A percentile compares a stretch with the other conserved stretches of the same genome.
These are phyloP conservation scores for Apotomis betuletana DNA, from an alignment of 2,888 invertebrate genomes.

Conservation along the genomic window DNA sequence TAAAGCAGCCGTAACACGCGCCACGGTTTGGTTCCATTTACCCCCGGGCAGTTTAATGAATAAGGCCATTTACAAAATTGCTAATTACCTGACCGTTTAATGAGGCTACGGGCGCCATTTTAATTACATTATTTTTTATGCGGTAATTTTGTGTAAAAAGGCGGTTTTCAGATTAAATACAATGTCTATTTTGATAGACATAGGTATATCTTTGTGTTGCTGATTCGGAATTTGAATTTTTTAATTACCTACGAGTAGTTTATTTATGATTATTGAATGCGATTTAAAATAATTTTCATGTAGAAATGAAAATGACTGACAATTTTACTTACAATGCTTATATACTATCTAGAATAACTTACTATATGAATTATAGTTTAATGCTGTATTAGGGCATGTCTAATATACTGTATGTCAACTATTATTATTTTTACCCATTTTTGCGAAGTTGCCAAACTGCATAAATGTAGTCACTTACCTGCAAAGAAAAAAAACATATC, in stretches of 20 bases:
- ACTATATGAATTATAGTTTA: too few relatives aligned
- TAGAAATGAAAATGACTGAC: too few relatives aligned
- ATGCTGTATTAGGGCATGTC: too few relatives aligned
- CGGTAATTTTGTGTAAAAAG: constrained; percentile 19
- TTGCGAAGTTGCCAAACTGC: not conserved
- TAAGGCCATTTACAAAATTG: constrained; percentile 76
- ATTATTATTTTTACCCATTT: not conserved
- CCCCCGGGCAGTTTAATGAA: constrained; percentile 69
- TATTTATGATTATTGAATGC: too few relatives aligned
- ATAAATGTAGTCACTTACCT: constrained; percentile 26
- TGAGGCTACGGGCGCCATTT: constrained; percentile 69
- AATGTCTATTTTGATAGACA: not conserved
- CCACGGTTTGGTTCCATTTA: constrained; percentile 36
- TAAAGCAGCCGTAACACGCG: constrained; percentile 20
- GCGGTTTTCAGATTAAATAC: constrained; percentile 17
- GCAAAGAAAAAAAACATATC: constrained; percentile 19
- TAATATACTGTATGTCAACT: too few relatives aligned
- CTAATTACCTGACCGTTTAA: constrained; percentile 78
- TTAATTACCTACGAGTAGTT: too few relatives aligned
- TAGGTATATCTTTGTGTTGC: too few relatives aligned
- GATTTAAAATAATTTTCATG: not conserved
- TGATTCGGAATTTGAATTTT: too few relatives aligned
- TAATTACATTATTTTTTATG: constrained; percentile 70
- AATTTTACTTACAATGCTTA: too few relatives aligned
- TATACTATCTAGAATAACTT: too few relatives aligned